Base-by-base conservation (phyloP, 2,797 vertebrate genomes). In the Onychomys arenicola region DNA sequence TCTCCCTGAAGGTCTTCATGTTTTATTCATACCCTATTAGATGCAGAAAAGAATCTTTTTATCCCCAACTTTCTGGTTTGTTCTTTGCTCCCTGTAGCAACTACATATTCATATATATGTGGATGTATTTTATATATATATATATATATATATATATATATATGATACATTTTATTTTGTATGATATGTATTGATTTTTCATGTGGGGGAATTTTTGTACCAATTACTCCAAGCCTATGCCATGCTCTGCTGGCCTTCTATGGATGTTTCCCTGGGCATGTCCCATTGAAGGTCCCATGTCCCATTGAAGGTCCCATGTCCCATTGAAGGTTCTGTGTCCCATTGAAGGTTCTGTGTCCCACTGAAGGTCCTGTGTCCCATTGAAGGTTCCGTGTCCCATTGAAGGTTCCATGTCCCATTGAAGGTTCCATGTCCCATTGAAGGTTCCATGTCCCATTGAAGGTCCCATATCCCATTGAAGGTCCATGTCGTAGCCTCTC, bases 21-120 rank as follows among this genome's bases (percentile, higher is more conserved):
- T 93, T 95, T 97, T 92, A 96, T 96, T 96, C 92, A 91, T 94
- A 83, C 37, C 90, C 63, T 90, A 3, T 73, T 80, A 46, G 90
- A 87, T n/a, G 23, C 55, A 63, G 49, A 75, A 87, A 93, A 37
- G 93, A 73, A 83, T 85, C 34, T 61, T 83, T 85, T 75, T 82
- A 75, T 5, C 55, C 23, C 27, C 29, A 34, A 43, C 69, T 80
- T 92, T 78, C 93, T 86, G 25, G 59, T 94, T 93, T 76, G 59
- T 61, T 77, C n/a, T 78, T 84, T 93, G 49, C 19, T 92, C 14
- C 73, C 81, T 55, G 16, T 82, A 75, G 23, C 37, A 91, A 55
- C 65, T 32, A 16, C 13, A 14, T 14, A 23, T 23, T 32, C 69
- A 4, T 52, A n/a, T 80, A n/a, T 63, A 6, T 83, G n/a, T 82